Base-by-base conservation (phyloP, 2,888 invertebrate genomes). In the Eustalomyia histrio region DNA sequence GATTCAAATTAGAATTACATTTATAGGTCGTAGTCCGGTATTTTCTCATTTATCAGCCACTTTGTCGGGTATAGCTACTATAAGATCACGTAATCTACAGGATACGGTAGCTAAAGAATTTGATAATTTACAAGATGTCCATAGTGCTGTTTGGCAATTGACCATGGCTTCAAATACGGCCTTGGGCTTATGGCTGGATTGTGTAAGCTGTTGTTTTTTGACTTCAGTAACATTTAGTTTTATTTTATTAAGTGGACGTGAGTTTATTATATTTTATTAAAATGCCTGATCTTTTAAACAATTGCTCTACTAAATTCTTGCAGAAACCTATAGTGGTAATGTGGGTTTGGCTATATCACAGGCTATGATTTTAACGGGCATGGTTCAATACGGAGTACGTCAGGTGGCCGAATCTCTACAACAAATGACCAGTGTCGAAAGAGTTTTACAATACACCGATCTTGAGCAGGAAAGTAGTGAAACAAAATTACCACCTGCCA, bases 31-130 rank as follows among this genome's bases (percentile, higher is more conserved):
- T 81, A 97, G 97, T 90, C 98, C 98, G 0, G 95, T 98, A 0
- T 97, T 97, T 89, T 96, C 97, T 0, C 97, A 98, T 88, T 93
- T 98, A 84, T 95, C 95, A n/a, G 95, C 97, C 0, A 94, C 97
- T 0, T 91, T 98, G 8, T 93, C 95, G 80, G 98, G 98, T 1
- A 92, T 98, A 35, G 94, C 95, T 47, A 97, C 97, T 0, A 97
- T 99, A 80, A 92, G 98, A 76, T 95, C 97, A 0, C 94, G 95
- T 1, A 92, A 93, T 21, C 94, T 95, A 1, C 93, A 95, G 87
- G 92, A 93, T 82, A 92, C 95, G 85, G 93, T 98, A 65, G 93
- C 93, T 58, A 92, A 93, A 85, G 95, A 96, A 86, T 96, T 96
- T 85, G 96, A 96, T 87, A 88, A 89, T 24, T 92, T 94, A 83